phyloP scores from a whole-genome alignment of 2,797 vertebrate species.

The Pterois miles region DNA sequence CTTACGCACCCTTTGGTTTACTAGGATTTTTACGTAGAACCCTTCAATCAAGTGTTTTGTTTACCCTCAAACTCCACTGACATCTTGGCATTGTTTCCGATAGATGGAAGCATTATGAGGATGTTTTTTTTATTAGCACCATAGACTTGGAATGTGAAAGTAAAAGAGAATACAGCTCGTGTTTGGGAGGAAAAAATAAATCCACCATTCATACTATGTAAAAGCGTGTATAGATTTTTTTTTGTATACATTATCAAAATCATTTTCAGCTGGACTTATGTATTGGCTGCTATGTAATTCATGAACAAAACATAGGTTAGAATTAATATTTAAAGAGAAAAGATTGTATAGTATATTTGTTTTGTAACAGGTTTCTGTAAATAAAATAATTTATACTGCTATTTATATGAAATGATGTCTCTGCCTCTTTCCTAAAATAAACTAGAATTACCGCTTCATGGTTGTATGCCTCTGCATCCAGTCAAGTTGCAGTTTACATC shows the following conservation, averaged over 20 bases:
- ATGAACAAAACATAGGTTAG: slow-evolving; percentile 99
- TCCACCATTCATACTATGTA: slow-evolving; percentile 93
- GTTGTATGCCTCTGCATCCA: neutral
- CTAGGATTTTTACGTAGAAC: slow-evolving; percentile 56
- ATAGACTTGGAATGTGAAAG: slow-evolving; percentile 95
- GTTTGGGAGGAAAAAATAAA: slow-evolving; percentile 85
- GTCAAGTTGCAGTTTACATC: neutral
- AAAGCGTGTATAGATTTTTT: slow-evolving; percentile 93
- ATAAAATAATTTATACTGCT: slow-evolving; percentile 99
- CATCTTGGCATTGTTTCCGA: slow-evolving; percentile 69
- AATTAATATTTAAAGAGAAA: slow-evolving; percentile 99
- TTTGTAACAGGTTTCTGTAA: slow-evolving; percentile 99
- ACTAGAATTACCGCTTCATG: neutral
- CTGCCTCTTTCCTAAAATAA: slow-evolving; percentile 61
- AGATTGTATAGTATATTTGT: slow-evolving; percentile 99
- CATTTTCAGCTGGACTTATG: slow-evolving; percentile 98
- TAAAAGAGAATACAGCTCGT: slow-evolving; percentile 87
- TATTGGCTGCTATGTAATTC: slow-evolving; percentile 99
- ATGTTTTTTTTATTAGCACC: slow-evolving; percentile 85
- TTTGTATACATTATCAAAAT: slow-evolving; percentile 95
- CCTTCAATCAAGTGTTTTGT: slow-evolving; percentile 75
- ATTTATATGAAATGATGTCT: slow-evolving; percentile 97
- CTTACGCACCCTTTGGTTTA: slow-evolving; percentile 56
- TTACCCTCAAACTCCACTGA: slow-evolving; percentile 74
- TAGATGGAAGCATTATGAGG: slow-evolving; percentile 51